Evolutionary conservation across 2,113 vertebrate genomes (phyloP).

Genomic region (Thunnus maccoyii): DNA sequence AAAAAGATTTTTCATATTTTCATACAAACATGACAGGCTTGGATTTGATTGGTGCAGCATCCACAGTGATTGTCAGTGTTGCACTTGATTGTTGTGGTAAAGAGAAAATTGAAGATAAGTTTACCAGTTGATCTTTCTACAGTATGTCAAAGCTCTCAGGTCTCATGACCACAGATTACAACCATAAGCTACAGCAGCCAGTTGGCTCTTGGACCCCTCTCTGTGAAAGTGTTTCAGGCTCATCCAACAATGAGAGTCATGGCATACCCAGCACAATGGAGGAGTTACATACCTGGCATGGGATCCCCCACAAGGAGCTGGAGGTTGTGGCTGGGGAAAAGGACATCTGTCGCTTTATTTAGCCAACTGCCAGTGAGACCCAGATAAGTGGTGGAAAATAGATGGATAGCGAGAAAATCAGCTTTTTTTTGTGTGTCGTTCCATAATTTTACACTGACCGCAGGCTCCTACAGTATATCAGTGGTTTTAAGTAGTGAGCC

Average conservation of each 20-base stretch:
- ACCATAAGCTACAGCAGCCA: not conserved
- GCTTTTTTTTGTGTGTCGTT: not conserved
- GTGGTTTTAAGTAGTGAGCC: not conserved
- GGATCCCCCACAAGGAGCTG: not conserved
- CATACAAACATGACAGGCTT: not conserved
- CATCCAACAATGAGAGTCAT: not conserved
- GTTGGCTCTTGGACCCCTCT: not conserved
- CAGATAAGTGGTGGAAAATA: not conserved
- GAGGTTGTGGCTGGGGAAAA: not conserved
- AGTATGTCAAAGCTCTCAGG: not conserved
- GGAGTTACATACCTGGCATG: conserved; percentile 12
- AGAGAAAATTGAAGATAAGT: not conserved
- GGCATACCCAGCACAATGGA: not conserved
- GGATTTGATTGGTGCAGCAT: no score
- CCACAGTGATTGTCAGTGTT: not conserved
- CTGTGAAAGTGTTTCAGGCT: not conserved
- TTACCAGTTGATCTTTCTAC: not conserved
- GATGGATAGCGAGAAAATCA: not conserved
- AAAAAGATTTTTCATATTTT: not conserved
- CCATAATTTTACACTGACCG: no score
- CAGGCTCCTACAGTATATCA: no score
- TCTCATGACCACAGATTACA: not conserved
- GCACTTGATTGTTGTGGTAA: not conserved
- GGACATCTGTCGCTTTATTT: not conserved
- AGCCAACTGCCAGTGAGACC: not conserved